Conservation (phyloP, 2,113 vertebrate species). For the Microcebus murinus region DNA sequence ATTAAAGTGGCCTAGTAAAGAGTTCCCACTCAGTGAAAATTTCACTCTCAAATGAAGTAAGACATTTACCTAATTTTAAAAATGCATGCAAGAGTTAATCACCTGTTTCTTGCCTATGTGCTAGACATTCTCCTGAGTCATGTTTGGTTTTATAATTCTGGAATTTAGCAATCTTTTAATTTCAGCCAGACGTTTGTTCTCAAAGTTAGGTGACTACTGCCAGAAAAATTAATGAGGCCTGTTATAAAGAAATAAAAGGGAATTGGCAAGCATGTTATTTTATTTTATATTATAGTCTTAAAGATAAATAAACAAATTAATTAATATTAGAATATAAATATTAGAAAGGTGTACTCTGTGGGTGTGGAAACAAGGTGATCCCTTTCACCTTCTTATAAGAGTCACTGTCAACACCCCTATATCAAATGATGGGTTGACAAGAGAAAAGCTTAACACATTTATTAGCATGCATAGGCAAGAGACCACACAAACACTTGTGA, state of each 20-base stretch:
- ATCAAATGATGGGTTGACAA: background rate
- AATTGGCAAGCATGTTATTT: background rate
- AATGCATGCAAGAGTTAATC: background rate
- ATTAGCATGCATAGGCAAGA: background rate
- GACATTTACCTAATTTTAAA: slow-evolving; percentile 33
- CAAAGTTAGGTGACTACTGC: background rate
- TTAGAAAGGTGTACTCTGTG: background rate
- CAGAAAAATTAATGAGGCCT: background rate
- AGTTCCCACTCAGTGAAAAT: background rate
- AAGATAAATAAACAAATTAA: background rate
- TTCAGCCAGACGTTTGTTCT: background rate
- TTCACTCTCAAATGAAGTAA: background rate
- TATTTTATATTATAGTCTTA: background rate
- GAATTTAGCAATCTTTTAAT: background rate
- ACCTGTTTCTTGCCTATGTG: background rate
- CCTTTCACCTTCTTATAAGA: background rate
- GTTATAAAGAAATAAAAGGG: background rate
- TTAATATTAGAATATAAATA: background rate
- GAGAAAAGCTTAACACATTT: background rate
- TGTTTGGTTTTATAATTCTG: background rate
- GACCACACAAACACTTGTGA: background rate
- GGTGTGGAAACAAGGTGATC: background rate
- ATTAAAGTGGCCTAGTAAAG: slow-evolving; percentile 21
- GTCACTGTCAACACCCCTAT: background rate
- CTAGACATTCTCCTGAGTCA: background rate